Evolutionary conservation across 2,113 vertebrate genomes (phyloP), one percentile per base, ranked within the genome.

Genomic region (Tragulus kanchil): DNA sequence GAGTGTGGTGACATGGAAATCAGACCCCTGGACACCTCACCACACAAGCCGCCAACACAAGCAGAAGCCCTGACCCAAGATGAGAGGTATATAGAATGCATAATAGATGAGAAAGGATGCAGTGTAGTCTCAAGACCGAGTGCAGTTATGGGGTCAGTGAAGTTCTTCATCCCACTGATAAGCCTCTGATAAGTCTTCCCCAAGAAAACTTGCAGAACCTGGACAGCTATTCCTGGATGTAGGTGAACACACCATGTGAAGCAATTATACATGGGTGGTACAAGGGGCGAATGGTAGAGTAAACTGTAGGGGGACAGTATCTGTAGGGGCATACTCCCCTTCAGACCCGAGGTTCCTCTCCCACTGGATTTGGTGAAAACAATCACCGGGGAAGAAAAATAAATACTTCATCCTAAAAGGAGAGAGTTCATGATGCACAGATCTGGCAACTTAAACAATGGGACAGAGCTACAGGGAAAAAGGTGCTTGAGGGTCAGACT

Each of bases 61-160:
- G 50, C 36, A 93, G 50, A 48, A 58, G 36, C 25, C 1, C 42
- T 75, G 9, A 31, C 17, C 36, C 19, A 89, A 21, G 3, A 2
- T 25, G 50, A 62, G 5, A 61, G 31, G 14, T 52, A 85, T 58
- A 36, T 52, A 69, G 45, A 69, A 31, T 54, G 36, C 3, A 5
- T 28, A n/a, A 75, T 0, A 73, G 42, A 42, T 89, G 31, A 81
- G 15, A 50, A 82, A 64, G 3, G 2, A 36, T 16, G 4, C 23
- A 8, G 1, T 28, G 52, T 67, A 5, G 11, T 28, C 81, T 64
- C 67, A 5, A 64, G 17, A 67, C 17, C 52, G 84, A 82, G 26
- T 5, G 21, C 1, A 59, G 65, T 23, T 0, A 3, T 8, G 17
- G 17, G 19, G 31, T 42, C 23, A 1, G 31, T 1, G 7, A 28